Evolutionary conservation across 2,888 invertebrate species (phyloP), one percentile per base, ranked within the genome.

Genomic region (Unio delphinus): DNA sequence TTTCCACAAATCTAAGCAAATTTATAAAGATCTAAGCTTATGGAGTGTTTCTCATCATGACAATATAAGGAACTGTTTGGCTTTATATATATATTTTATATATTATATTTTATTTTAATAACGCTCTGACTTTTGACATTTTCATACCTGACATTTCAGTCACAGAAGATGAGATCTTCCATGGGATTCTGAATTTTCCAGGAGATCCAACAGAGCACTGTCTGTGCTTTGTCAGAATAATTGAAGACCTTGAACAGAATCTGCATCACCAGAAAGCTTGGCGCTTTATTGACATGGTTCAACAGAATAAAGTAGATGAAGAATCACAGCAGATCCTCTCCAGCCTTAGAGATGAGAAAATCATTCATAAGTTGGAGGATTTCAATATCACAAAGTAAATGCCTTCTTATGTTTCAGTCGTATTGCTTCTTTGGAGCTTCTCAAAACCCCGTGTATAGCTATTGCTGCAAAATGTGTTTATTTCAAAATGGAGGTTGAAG

Each of bases 211-310:
- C 70, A 8, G 75, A 82, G 17, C 74, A 78, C 62, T 82, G 83
- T 57, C 30, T 84, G 34, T 84, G 83, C 66, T 81, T 82, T 70
- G 72, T 83, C 18, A 67, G 83, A 18, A 80, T 83, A 30, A 82
- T 83, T 59, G 79, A 81, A 55, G 82, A 82, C 54, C 74, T 83
- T 28, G 73, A 71, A 0, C 66, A 72, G 28, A 76, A 85, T 69
- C 76, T 80, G 30, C 74, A 78, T 66, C 75, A 80, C 54, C 66
- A 69, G 11, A 77, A 79, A 34, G 80, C 78, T 61, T 76, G 76
- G 69, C 61, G 80, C 45, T 83, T 77, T 69, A 80, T 80, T 55
- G 85, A 84, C 62, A 75, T 82, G 67, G 28, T 78, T 64, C 72
- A 66, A 7, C 59, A 70, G 28, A 70, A 67, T 55, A 72, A 57